Evolutionary conservation across 1,140 invertebrate genomes (phyloP), one percentile per base, ranked within the genome.

Genomic region (Delia radicum): DNA sequence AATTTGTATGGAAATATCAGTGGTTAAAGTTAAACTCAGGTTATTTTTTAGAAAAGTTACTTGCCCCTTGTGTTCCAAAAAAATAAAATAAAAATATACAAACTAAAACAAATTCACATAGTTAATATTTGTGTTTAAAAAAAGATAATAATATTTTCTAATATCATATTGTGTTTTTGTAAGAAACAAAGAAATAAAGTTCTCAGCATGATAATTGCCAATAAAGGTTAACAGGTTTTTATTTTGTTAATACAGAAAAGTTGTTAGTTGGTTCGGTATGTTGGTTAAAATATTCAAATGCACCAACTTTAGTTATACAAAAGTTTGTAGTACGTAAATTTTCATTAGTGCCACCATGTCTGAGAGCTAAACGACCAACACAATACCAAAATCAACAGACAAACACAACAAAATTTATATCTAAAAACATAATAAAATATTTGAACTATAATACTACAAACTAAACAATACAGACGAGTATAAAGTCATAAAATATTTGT

Each of bases 211-310:
- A 69, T 69, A 69, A 69, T 33, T 33, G 29, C 65, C 65, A 33
- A 69, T 69, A 69, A 69, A 69, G 65, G 65, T 69, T 69, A 69
- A 69, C 65, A 69, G 65, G 65, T 69, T 69, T 63, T 69, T 69
- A 26, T 69, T 33, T 27, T 33, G n/a, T n/a, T n/a, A n/a, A n/a
- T n/a, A 33, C 7, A 33, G n/a, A 42, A 42, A 42, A 8, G 12
- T 42, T 42, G 37, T 42, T 42, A 15, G 37, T 15, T 33, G 33
- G 7, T 33, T 33, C 7, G 33, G 33, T 33, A 15, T 42, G 37
- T 42, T 42, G 37, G 10, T 42, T 42, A 42, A 15, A 42, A 15
- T 42, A 42, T 42, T 8, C 37, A 42, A 42, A 42, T 42, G 37
- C 37, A 42, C 3, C 12, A 15, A 42, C 3, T 10, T 15, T 15